Evolutionary conservation across 2,888 invertebrate species (phyloP).

Genomic region (Dioctria rufipes): DNA sequence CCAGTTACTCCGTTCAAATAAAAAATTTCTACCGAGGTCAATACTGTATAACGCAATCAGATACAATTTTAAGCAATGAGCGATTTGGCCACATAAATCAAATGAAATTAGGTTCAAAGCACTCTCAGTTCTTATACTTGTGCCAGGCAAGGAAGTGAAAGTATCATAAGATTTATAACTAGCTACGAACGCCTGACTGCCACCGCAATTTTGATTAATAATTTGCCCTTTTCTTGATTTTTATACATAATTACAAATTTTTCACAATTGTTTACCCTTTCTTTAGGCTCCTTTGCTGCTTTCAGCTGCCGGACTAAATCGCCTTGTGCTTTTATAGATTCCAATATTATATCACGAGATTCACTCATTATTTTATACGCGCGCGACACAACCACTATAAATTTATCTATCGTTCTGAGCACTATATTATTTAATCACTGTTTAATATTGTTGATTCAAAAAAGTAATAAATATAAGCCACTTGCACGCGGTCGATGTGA

Average conservation of each 20-base stretch:
- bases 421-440: constrained; percentile 2
- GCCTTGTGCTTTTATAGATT: constrained; percentile 81
- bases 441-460: constrained; percentile 20
- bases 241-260: neutral
- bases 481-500: constrained; percentile 44
- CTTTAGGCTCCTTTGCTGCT: constrained; percentile 82
- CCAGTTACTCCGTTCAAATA: neutral
- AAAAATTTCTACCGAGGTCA: constrained; percentile 8
- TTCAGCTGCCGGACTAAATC: constrained; percentile 87
- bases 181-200: neutral
- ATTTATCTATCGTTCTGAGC: neutral
- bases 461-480: constrained; percentile 5
- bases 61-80: constrained; percentile 53
- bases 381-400: constrained; percentile 24
- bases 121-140: constrained; percentile 6
- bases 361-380: constrained; percentile 69
- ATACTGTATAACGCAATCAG: constrained; percentile 45
- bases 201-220: constrained; percentile 10
- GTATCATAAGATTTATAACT: constrained; percentile 2
- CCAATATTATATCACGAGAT: constrained; percentile 73
- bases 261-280: constrained; percentile 75
- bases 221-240: neutral
- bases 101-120: constrained; percentile 22
- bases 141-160: constrained; percentile 29
- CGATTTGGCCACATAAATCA: constrained; percentile 25